Evolutionary conservation across 2,113 vertebrate genomes (phyloP), one percentile per base, ranked within the genome.

Genomic region (Percina caprodes): DNA sequence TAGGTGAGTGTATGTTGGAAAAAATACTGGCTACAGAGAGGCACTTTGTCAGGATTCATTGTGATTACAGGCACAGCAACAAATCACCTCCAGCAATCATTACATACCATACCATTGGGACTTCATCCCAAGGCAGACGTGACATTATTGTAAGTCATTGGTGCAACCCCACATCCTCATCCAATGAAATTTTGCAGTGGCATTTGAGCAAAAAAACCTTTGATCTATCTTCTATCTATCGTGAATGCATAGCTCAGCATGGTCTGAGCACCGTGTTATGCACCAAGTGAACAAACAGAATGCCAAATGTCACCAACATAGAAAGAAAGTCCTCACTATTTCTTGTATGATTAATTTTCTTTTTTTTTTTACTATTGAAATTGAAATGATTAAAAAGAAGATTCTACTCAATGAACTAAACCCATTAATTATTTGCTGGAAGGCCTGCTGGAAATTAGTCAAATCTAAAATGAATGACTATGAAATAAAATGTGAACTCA

Each of bases 321-420:
- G 49, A 51, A 24, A 23, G 66, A 58, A 49, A 18, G 48, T 7
- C 42, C 19, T 55, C 45, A 15, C 23, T 19, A 2, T 51, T 5
- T 62, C 35, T 61, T 48, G 1, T 65, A 21, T 56, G 30, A 49
- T 39, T 69, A 49, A 63, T 89, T 69, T 89, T 69, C 23, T 66
- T 55, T 23, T 42, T 48, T 66, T 55, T 30, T 49, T 48, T 21
- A 14, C 19, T 26, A 48, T 16, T 55, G n/a, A 51, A 86, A 88
- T 69, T 77, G 30, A 81, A 88, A 49, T 71, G 68, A 81, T 85
- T 81, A 63, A 82, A 83, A 73, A 55, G 39, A 66, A 26, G 58
- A 35, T 70, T 70, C 16, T 19, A 60, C 33, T 55, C 35, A 46
- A n/a, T 65, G 16, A 74, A 21, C 33, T 24, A 42, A 71, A 71